Evolutionary conservation across 1,140 invertebrate genomes (phyloP), one percentile per base, ranked within the genome.

Genomic region (Ips nitidus): DNA sequence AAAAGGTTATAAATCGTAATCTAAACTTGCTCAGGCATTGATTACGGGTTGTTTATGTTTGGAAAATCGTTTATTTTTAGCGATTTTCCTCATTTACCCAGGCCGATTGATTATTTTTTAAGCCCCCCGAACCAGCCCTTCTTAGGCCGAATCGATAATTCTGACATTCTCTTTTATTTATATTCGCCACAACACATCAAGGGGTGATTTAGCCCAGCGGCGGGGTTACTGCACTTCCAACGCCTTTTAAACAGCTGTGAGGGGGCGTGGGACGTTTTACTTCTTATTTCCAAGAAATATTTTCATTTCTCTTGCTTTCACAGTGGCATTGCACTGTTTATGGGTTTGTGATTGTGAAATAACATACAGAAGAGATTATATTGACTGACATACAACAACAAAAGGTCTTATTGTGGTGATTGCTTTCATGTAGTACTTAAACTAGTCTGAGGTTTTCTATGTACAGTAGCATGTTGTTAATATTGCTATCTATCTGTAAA

Each of bases 131-230:
- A 57, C 53, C 53, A 57, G 45, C 67, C 67, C 60, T 72, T 69
- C 66, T 68, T 39, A 57, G 67, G 60, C 67, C 71, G 1, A 76
- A 76, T 76, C 75, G 71, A 76, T 76, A 76, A 59, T 73, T 73
- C 73, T 74, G 73, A 73, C 73, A 70, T 67, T 71, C 63, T 57
- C 68, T 64, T 73, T 71, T 72, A 73, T 74, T 73, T 74, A 73
- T 76, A 73, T 73, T 73, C 70, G 56, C 66, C 66, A 68, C 65
- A 64, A 59, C 63, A 69, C 59, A 70, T 71, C 72, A 66, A 61
- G 66, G 72, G 72, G 66, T 73, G 67, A 66, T 67, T 60, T 66
- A 73, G 60, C 45, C 64, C 62, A 67, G 70, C 43, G 58, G 57
- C 72, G 66, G 63, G 65, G 66, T 71, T 55, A 37, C 8, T 56